Evolutionary conservation across 1,140 invertebrate genomes (phyloP).

Genomic region (Limonius californicus): DNA sequence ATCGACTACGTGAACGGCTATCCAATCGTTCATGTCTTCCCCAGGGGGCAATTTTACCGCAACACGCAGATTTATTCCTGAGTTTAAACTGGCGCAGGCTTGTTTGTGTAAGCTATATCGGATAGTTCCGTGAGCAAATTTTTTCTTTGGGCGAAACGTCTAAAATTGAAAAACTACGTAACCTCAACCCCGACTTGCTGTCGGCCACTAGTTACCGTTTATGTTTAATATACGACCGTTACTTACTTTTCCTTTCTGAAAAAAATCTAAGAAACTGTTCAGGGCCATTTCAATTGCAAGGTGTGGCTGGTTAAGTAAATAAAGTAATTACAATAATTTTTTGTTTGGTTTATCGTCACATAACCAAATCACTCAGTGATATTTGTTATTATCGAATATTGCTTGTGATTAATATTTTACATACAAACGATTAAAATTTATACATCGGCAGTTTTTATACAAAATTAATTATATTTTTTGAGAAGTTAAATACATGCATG

Average conservation of each 20-base stretch:
- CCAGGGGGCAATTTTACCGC: conserved; percentile 82
- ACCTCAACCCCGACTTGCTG: too few relatives aligned
- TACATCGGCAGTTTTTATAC: too few relatives aligned
- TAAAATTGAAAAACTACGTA: conserved; percentile 44
- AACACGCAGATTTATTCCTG: conserved; percentile 85
- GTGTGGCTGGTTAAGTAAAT: not conserved
- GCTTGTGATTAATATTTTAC: too few relatives aligned
- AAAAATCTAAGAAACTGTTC: conserved; percentile 73
- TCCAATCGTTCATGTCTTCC: conserved; percentile 91
- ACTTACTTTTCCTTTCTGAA: conserved; percentile 75
- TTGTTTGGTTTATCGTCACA: too few relatives aligned
- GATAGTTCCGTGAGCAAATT: conserved; percentile 86
- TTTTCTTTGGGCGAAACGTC: conserved; percentile 89
- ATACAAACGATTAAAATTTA: too few relatives aligned
- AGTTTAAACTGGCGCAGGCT: conserved; percentile 88
- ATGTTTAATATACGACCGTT: too few relatives aligned
- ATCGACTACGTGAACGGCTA: conserved; percentile 94
- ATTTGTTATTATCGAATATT: too few relatives aligned
- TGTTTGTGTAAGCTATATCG: conserved; percentile 91
- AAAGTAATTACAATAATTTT: too few relatives aligned
- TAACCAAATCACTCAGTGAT: too few relatives aligned
- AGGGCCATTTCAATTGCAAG: conserved; percentile 53
- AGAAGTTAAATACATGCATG: too few relatives aligned
- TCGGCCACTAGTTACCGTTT: too few relatives aligned
- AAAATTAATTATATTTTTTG: too few relatives aligned